phyloP scores from a whole-genome alignment of 2,797 vertebrate species.

The Rhinella marina region DNA sequence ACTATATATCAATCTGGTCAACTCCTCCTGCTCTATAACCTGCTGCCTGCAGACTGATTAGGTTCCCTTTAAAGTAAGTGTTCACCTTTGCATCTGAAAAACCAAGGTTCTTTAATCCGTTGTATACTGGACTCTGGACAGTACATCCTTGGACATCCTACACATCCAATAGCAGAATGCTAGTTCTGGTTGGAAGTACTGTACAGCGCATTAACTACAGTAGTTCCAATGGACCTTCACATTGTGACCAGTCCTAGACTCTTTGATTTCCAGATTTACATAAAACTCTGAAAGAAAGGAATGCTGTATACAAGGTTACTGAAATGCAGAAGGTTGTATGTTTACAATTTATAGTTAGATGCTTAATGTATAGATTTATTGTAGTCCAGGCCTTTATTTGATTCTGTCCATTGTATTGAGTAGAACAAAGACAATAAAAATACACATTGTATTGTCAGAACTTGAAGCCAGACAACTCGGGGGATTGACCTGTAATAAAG shows the following conservation, averaged over 20 bases:
- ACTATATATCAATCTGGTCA: too few relatives aligned
- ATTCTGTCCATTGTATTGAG: background rate
- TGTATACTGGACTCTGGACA: background rate
- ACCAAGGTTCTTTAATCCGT: background rate
- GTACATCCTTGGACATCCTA: background rate
- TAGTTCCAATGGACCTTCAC: background rate
- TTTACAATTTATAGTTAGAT: background rate
- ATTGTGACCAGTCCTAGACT: background rate
- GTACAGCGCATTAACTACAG: background rate
- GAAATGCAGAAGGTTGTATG: background rate
- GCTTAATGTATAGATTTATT: background rate
- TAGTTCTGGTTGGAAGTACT: background rate
- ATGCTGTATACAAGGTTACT: background rate
- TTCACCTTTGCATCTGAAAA: background rate
- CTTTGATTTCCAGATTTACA: background rate
- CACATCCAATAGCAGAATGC: background rate
- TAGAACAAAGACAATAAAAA: too few relatives aligned
- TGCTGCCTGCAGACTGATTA: too few relatives aligned
- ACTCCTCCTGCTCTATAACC: too few relatives aligned
- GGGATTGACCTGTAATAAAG: too few relatives aligned
- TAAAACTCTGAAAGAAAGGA: background rate
- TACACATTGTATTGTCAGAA: too few relatives aligned
- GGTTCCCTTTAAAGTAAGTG: background rate
- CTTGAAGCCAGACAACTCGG: too few relatives aligned
- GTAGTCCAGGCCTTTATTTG: background rate